A percentile compares a stretch with the other conserved stretches of the same genome.
phyloP scores from a whole-genome alignment of 1,140 invertebrate species.

The Calliphora vicina region DNA sequence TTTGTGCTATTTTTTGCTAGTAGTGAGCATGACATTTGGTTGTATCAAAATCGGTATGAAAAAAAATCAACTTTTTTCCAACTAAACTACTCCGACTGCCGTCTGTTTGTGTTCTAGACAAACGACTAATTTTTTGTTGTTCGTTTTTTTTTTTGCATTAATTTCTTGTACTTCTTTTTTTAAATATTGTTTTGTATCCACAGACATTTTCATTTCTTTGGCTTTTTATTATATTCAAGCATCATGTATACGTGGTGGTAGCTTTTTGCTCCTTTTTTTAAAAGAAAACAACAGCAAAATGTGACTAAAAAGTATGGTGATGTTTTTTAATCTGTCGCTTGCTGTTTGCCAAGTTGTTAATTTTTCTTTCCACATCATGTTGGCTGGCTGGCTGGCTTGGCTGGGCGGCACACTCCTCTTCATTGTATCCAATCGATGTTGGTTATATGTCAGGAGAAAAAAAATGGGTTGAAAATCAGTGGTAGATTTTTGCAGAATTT shows the following conservation, averaged over 20 bases:
- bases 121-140: conserved; percentile 9
- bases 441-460: background rate
- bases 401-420: background rate
- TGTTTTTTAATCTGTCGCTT: conserved; percentile 33
- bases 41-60: background rate
- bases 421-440: background rate
- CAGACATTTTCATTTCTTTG: conserved; percentile 19
- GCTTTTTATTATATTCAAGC: background rate
- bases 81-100: background rate
- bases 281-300: background rate
- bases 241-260: background rate
- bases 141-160: background rate
- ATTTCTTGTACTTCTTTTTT: background rate
- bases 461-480: background rate
- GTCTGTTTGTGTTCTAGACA: conserved; percentile 25
- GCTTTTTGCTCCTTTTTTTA: background rate
- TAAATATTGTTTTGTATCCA: background rate
- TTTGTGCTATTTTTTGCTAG: background rate
- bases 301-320: background rate
- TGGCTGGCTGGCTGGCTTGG: background rate
- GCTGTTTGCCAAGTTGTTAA: conserved; percentile 26
- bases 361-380: background rate
- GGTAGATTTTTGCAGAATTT: background rate
- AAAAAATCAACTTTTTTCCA: background rate
- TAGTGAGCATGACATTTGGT: conserved; percentile 12